Percentiles rank a stretch among this genome's conserved stretches.
Conservation (phyloP, 37 sponge, comb jelly and placozoan genomes). For the Oopsacas minuta region DNA sequence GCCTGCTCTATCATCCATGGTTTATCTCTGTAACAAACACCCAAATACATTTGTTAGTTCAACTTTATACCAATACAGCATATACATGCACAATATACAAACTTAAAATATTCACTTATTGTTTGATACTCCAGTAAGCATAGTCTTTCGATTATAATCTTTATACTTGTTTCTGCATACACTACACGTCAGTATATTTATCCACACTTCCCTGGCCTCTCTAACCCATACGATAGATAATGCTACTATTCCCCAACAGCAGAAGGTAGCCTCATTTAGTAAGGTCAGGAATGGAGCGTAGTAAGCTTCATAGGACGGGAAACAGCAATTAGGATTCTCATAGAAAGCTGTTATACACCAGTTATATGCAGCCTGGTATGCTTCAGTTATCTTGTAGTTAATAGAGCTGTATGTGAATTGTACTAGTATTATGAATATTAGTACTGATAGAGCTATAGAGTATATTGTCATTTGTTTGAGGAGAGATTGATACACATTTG, state of each 20-base stretch:
- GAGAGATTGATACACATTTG: not conserved
- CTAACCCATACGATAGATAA: not conserved
- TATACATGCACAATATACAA: too few species aligned
- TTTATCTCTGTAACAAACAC: too few species aligned
- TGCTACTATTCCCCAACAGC: not conserved
- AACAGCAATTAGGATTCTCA: not conserved
- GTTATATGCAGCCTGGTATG: not conserved
- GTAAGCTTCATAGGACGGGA: not conserved
- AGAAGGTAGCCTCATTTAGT: not conserved
- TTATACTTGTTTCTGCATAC: not conserved
- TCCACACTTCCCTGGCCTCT: not conserved
- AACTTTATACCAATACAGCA: too few species aligned
- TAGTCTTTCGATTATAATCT: not conserved
- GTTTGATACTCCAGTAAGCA: not conserved
- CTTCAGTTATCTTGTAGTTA: not conserved
- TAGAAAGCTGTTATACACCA: not conserved
- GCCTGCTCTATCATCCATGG: too few species aligned
- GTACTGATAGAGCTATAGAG: not conserved
- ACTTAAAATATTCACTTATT: too few species aligned
- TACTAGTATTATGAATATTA: not conserved
- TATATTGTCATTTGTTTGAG: not conserved
- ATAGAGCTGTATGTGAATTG: not conserved
- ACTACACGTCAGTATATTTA: not conserved
- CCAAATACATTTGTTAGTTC: too few species aligned
- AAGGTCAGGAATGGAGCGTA: not conserved